Evolutionary conservation across 2,113 vertebrate genomes (phyloP).

Genomic region (Atherinomorus stipes): DNA sequence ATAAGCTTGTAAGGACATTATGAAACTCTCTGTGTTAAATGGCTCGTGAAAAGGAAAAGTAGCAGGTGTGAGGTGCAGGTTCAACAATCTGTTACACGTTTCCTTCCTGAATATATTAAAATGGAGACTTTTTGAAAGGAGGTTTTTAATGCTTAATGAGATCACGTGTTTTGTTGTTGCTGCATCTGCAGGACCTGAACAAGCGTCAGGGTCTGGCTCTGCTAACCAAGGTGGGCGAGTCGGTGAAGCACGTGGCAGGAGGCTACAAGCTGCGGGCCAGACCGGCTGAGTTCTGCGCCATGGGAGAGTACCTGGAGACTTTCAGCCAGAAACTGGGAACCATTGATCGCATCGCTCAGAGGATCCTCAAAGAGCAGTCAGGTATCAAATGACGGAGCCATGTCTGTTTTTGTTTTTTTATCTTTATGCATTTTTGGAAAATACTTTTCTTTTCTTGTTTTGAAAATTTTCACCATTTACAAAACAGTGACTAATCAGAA

Average conservation of each 20-base stretch:
- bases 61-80: slow-evolving; percentile 13
- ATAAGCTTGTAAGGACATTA: no score
- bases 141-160: background rate
- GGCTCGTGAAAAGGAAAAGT: no score
- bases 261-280: slow-evolving; percentile 94
- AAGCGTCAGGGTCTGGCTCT: slow-evolving; percentile 95
- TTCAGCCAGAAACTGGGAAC: slow-evolving; percentile 97
- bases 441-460: no score
- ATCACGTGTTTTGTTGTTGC: background rate
- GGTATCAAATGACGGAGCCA: slow-evolving; percentile 78
- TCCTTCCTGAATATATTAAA: background rate
- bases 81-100: background rate
- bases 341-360: slow-evolving; percentile 96
- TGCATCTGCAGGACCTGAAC: slow-evolving; percentile 89
- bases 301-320: slow-evolving; percentile 93
- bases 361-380: slow-evolving; percentile 96
- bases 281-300: slow-evolving; percentile 91
- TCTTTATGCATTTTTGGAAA: no score
- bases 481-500: no score
- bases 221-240: slow-evolving; percentile 94
- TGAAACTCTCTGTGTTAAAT: no score
- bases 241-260: slow-evolving; percentile 93
- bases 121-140: background rate
- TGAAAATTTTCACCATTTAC: no score
- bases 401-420: background rate